phyloP scores from a whole-genome alignment of 2,797 vertebrate genomes.

The Rhincodon typus region DNA sequence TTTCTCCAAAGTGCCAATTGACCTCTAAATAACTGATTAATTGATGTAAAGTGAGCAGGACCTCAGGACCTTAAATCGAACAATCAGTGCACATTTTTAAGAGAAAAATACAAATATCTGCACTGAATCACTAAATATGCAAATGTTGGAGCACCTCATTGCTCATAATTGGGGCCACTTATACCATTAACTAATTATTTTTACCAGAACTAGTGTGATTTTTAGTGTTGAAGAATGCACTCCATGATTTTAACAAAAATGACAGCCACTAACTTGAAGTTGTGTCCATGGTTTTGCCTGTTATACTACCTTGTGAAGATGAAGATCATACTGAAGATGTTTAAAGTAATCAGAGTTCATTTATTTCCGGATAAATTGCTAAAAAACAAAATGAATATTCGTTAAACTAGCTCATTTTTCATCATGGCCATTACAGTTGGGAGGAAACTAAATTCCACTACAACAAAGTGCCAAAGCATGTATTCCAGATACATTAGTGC shows the following conservation, averaged over 20 bases:
- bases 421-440: background rate
- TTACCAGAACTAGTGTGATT: background rate
- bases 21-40: background rate
- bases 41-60: background rate
- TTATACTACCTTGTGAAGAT: background rate
- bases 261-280: background rate
- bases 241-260: background rate
- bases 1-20: background rate
- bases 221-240: background rate
- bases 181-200: background rate
- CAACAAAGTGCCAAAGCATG: background rate
- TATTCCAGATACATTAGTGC: background rate
- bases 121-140: background rate
- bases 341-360: background rate
- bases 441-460: background rate
- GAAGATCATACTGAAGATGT: background rate
- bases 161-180: background rate
- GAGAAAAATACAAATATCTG: background rate
- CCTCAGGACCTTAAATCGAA: background rate
- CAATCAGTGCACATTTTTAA: background rate
- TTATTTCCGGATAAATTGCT: background rate
- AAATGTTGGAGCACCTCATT: background rate
- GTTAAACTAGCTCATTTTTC: background rate
- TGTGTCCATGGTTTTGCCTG: background rate
- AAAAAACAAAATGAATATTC: background rate